A percentile compares a stretch with the other conserved stretches of the same genome.
These are phyloP conservation scores for Pachypsylla venusta DNA, from an alignment of 1,140 invertebrate genomes.

Conservation along the genomic window DNA sequence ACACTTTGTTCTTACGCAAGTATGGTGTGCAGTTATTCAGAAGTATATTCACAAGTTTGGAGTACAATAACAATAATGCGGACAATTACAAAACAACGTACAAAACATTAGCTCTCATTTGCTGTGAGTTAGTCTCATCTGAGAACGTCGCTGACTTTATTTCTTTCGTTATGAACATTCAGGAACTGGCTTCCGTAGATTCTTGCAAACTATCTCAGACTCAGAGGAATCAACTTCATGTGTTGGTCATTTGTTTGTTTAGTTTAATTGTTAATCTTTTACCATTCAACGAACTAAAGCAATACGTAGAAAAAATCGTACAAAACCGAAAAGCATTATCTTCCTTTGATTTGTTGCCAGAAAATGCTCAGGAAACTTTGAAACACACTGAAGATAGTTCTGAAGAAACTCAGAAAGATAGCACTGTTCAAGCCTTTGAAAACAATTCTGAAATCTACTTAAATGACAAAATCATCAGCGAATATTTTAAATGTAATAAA, in stretches of 20 bases:
- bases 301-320: slow-evolving; percentile 46
- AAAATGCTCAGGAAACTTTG: background rate
- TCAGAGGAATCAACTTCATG: slow-evolving; percentile 69
- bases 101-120: slow-evolving; percentile 77
- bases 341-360: background rate
- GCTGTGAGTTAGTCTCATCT: slow-evolving; percentile 74
- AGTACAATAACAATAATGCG: slow-evolving; percentile 58
- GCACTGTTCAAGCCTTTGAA: background rate
- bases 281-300: slow-evolving; percentile 43
- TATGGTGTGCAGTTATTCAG: slow-evolving; percentile 72
- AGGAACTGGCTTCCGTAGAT: slow-evolving; percentile 56
- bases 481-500: slow-evolving; percentile 38
- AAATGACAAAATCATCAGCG: background rate
- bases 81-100: slow-evolving; percentile 83
- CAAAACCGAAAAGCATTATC: background rate
- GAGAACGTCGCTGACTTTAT: slow-evolving; percentile 77
- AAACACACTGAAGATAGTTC: background rate
- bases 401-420: background rate
- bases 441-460: background rate
- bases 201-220: slow-evolving; percentile 47
- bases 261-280: slow-evolving; percentile 56
- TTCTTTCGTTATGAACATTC: slow-evolving; percentile 55
- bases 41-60: slow-evolving; percentile 50
- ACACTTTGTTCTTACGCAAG: slow-evolving; percentile 92
- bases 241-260: slow-evolving; percentile 56